Evolutionary conservation across 2,888 invertebrate genomes (phyloP).

Genomic region (Antitype chi): DNA sequence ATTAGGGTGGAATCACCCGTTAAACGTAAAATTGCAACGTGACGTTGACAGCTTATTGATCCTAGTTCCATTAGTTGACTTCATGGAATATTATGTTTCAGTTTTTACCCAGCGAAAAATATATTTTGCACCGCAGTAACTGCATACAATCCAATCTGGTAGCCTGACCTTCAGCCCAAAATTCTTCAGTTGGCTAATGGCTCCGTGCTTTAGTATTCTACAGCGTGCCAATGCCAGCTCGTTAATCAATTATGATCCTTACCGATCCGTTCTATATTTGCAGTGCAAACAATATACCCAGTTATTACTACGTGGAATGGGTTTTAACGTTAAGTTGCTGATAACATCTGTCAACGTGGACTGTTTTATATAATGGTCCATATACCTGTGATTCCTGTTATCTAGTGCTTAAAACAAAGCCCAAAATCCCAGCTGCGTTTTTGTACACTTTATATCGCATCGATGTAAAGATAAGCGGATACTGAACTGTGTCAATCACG

Average conservation of each 20-base stretch:
- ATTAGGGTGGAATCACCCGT: constrained; percentile 33
- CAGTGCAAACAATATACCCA: constrained; percentile 43
- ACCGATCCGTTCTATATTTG: constrained; percentile 62
- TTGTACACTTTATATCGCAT: neutral
- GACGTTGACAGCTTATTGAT: constrained; percentile 32
- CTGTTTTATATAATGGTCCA: constrained; percentile 2
- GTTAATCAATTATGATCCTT: constrained; percentile 61
- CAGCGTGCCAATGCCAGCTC: constrained; percentile 46
- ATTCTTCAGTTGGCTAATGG: constrained; percentile 57
- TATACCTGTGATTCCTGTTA: neutral
- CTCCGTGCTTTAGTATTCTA: constrained; percentile 38
- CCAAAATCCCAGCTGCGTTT: constrained; percentile 21
- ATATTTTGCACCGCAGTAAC: constrained; percentile 3
- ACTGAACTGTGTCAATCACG: constrained; percentile 4
- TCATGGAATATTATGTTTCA: constrained; percentile 2
- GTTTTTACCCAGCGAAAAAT: neutral
- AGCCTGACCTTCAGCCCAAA: constrained; percentile 49
- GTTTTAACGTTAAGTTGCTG: constrained; percentile 16
- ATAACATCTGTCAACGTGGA: constrained; percentile 24
- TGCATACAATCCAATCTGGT: constrained; percentile 37
- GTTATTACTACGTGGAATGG: constrained; percentile 33
- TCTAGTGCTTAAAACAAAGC: constrained; percentile 12
- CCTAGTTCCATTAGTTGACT: constrained; percentile 33
- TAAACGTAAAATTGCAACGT: constrained; percentile 12
- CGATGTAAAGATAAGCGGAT: constrained; percentile 20